phyloP scores from a whole-genome alignment of 1,140 invertebrate genomes.

The Sycobia sp. region DNA sequence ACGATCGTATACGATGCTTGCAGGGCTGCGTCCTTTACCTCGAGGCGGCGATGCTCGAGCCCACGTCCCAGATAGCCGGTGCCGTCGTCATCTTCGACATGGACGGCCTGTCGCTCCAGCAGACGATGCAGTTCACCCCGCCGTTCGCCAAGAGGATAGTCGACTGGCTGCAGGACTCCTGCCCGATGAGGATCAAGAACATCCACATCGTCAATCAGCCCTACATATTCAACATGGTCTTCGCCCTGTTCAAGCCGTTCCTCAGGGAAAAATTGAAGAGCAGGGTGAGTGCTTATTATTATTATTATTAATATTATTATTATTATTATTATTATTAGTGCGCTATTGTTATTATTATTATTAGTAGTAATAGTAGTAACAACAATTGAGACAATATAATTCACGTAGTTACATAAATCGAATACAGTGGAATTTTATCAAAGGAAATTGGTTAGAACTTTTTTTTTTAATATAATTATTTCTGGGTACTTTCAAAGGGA shows the following conservation, averaged over 20 bases:
- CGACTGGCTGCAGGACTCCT: conserved; percentile 80
- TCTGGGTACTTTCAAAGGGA: neutral
- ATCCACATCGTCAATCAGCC: conserved; percentile 89
- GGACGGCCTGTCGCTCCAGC: conserved; percentile 78
- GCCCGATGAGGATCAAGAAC: conserved; percentile 82
- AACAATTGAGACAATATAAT: too few species aligned
- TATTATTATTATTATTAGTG: too few species aligned
- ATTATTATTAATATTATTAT: too few species aligned
- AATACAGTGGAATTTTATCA: too few species aligned
- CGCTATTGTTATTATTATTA: too few species aligned
- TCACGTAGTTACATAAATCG: too few species aligned
- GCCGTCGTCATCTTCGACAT: conserved; percentile 83
- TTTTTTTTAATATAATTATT: neutral
- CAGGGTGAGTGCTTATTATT: conserved; percentile 56
- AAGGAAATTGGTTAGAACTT: too few species aligned
- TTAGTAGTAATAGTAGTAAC: too few species aligned
- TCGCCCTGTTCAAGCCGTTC: conserved; percentile 86
- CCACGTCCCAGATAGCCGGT: conserved; percentile 75
- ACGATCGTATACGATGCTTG: too few species aligned
- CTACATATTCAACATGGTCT: conserved; percentile 85
- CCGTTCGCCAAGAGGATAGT: conserved; percentile 81
- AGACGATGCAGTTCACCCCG: conserved; percentile 83
- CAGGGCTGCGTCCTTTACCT: conserved; percentile 76
- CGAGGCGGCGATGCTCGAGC: conserved; percentile 80
- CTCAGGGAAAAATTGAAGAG: conserved; percentile 75